Evolutionary conservation across 2,888 invertebrate genomes (phyloP).

Genomic region (Tiphia femorata): DNA sequence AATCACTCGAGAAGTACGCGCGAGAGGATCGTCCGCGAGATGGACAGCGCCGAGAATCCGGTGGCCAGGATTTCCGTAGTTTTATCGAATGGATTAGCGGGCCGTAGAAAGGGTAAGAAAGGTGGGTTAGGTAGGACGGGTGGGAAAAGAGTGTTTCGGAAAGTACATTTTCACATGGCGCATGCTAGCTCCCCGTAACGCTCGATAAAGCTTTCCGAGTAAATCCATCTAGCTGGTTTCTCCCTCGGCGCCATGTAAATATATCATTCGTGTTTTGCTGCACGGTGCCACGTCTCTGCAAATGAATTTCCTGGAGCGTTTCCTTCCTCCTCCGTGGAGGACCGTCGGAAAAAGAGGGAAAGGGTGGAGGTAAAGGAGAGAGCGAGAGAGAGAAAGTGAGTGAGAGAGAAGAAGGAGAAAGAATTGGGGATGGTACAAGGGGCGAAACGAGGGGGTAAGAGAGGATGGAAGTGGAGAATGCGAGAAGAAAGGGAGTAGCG

Average conservation of each 20-base stretch:
- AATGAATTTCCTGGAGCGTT: constrained; percentile 38
- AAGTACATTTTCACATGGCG: constrained; percentile 15
- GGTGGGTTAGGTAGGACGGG: too few relatives aligned
- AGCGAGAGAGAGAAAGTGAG: not conserved
- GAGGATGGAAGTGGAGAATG: constrained; percentile 3
- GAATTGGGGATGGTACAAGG: not conserved
- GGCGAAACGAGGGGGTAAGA: constrained; percentile 4
- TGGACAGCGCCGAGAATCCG: constrained; percentile 1
- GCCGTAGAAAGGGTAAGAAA: not conserved
- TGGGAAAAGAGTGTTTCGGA: too few relatives aligned
- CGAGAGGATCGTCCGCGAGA: too few relatives aligned
- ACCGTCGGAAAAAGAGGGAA: constrained; percentile 15
- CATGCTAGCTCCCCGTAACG: constrained; percentile 25
- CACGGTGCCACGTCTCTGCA: constrained; percentile 33
- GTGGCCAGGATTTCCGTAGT: constrained; percentile 7
- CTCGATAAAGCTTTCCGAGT: constrained; percentile 35
- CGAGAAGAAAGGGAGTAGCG: not conserved
- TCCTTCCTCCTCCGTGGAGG: constrained; percentile 28
- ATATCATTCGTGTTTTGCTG: constrained; percentile 38
- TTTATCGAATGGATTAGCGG: constrained; percentile 19
- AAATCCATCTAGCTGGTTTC: constrained; percentile 34
- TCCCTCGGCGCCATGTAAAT: constrained; percentile 34
- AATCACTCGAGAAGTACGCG: too few relatives aligned
- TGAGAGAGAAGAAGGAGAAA: not conserved
- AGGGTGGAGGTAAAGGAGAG: not conserved